phyloP scores from a whole-genome alignment of 2,888 invertebrate genomes.

The Notodromas monacha region DNA sequence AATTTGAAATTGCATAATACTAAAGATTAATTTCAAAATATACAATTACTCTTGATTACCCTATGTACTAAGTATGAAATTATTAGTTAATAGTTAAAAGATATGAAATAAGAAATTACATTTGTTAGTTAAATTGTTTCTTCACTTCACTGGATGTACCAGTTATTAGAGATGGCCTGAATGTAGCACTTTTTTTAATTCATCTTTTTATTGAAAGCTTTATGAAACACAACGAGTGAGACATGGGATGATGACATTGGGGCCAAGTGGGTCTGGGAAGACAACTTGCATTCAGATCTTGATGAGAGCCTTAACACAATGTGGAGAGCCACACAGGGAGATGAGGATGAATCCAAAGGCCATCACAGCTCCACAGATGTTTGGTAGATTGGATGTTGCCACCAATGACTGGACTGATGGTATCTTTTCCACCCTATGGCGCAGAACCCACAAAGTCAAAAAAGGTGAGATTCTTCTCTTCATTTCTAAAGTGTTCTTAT shows the following conservation, averaged over 20 bases:
- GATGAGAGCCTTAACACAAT: constrained; percentile 60
- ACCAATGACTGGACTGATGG: constrained; percentile 98
- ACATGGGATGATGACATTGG: constrained; percentile 81
- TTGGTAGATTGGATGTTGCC: constrained; percentile 73
- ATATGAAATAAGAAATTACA: no score
- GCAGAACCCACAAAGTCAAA: constrained; percentile 63
- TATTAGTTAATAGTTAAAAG: no score
- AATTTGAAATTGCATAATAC: no score
- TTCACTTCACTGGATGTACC: no score
- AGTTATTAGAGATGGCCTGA: background rate
- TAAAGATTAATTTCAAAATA: no score
- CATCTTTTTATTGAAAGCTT: constrained; percentile 23
- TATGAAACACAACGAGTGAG: constrained; percentile 80
- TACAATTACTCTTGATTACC: no score
- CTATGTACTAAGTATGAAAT: no score
- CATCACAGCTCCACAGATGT: constrained; percentile 90
- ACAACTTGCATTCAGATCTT: constrained; percentile 60
- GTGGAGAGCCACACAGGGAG: constrained; percentile 56
- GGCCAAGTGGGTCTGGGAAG: constrained; percentile 80
- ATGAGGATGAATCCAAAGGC: constrained; percentile 97
- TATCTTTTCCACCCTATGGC: constrained; percentile 81
- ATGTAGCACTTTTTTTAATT: background rate
- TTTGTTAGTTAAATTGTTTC: no score
- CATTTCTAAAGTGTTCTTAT: no score
- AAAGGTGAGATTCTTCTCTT: constrained; percentile 26